phyloP scores from a whole-genome alignment of 2,113 vertebrate genomes.

The Todiramphus saurophagus region DNA sequence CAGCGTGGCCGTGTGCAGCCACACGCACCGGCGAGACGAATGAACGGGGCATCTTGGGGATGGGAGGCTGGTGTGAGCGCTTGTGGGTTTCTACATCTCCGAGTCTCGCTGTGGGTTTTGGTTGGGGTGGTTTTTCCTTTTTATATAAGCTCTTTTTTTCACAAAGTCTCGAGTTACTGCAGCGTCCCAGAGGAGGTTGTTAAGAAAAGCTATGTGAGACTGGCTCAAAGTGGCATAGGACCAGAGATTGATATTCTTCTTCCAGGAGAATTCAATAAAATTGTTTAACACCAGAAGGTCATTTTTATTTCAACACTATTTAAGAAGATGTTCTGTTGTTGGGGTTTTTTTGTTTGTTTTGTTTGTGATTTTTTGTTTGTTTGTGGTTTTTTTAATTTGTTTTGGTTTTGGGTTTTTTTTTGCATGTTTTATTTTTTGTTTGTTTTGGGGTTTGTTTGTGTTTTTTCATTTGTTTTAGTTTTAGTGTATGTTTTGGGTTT shows the following conservation, averaged over 20 bases:
- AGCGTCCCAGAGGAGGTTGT: not conserved
- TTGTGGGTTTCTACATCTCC: not conserved
- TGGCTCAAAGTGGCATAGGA: accelerated
- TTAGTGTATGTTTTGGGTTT: too few relatives aligned
- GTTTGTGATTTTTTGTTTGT: too few relatives aligned
- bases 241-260: not conserved
- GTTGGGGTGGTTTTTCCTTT: not conserved
- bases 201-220: not conserved
- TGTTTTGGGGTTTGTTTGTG: too few relatives aligned
- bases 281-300: not conserved
- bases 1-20: not conserved
- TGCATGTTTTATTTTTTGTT: too few relatives aligned
- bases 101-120: not conserved
- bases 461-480: too few relatives aligned
- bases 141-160: accelerated
- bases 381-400: too few relatives aligned
- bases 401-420: too few relatives aligned
- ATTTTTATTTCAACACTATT: not conserved
- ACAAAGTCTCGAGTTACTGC: not conserved
- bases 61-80: not conserved
- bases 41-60: not conserved
- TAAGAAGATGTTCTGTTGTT: not conserved
- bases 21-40: accelerated
- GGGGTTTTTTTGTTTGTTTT: too few relatives aligned
- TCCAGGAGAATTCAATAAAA: not conserved